Conservation (phyloP, 2,113 vertebrate species). For the Centropus unirufus region DNA sequence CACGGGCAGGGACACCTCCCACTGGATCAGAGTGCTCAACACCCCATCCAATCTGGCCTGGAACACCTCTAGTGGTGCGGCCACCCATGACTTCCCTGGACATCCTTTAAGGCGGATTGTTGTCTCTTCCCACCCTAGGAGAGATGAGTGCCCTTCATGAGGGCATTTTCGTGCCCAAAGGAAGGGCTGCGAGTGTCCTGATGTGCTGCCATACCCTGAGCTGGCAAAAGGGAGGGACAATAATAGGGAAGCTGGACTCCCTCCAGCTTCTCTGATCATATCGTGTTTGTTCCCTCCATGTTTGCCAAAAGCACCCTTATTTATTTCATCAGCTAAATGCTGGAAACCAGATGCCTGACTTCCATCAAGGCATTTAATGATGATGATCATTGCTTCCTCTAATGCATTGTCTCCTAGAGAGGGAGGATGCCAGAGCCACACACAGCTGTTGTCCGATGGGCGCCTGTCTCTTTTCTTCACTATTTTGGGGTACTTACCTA, state of each 20-base stretch:
- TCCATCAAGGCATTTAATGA: constrained; percentile 26
- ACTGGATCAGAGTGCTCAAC: too few species aligned
- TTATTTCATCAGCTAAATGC: constrained; percentile 60
- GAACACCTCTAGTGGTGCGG: too few species aligned
- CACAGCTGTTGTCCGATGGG: constrained; percentile 27
- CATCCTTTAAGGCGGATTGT: not conserved
- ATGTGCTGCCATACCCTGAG: not conserved
- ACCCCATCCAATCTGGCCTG: too few species aligned
- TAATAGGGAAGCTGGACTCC: constrained; percentile 36
- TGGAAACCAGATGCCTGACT: constrained; percentile 39
- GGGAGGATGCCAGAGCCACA: not conserved
- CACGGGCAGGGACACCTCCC: too few species aligned
- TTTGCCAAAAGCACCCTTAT: constrained; percentile 57
- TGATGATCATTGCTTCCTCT: constrained; percentile 41
- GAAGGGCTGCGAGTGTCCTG: not conserved
- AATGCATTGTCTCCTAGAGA: not conserved
- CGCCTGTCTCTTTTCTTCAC: constrained; percentile 13
- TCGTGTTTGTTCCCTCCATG: constrained; percentile 51
- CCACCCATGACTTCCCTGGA: too few species aligned
- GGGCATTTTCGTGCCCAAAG: not conserved
- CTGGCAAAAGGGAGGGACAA: not conserved
- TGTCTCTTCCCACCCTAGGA: not conserved
- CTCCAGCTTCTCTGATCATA: constrained; percentile 32
- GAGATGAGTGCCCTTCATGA: not conserved
- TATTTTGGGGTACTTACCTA: constrained; percentile 4